A percentile compares a stretch with the other conserved stretches of the same genome.
Evolutionary conservation across 2,113 vertebrate species (phyloP).

Genomic region (Daboia siamensis): DNA sequence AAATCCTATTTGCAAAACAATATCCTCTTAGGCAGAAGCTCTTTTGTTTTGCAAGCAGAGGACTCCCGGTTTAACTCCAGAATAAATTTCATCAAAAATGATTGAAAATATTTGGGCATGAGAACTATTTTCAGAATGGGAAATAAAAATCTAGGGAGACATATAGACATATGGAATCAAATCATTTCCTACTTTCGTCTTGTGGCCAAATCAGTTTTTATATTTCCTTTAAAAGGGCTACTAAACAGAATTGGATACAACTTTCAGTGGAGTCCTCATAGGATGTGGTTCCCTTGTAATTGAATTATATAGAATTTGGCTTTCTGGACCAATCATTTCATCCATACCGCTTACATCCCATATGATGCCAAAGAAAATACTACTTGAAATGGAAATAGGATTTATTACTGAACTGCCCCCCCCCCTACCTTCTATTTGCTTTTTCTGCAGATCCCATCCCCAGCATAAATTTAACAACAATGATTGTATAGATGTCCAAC

Average conservation of each 20-base stretch:
- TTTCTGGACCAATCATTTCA: neutral
- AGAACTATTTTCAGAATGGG: neutral
- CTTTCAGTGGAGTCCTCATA: neutral
- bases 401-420: neutral
- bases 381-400: neutral
- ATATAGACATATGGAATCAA: neutral
- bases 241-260: neutral
- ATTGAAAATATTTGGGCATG: neutral
- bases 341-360: neutral
- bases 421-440: neutral
- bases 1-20: constrained; percentile 10
- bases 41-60: neutral
- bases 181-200: neutral
- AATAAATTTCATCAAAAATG: neutral
- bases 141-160: neutral
- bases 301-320: neutral
- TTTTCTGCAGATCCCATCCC: neutral
- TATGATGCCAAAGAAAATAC: neutral
- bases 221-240: neutral
- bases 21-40: neutral
- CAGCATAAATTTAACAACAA: neutral
- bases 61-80: neutral
- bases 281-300: neutral
- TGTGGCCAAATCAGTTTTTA: neutral
- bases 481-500: neutral